phyloP scores from a whole-genome alignment of 2,113 vertebrate species.

The human region DNA sequence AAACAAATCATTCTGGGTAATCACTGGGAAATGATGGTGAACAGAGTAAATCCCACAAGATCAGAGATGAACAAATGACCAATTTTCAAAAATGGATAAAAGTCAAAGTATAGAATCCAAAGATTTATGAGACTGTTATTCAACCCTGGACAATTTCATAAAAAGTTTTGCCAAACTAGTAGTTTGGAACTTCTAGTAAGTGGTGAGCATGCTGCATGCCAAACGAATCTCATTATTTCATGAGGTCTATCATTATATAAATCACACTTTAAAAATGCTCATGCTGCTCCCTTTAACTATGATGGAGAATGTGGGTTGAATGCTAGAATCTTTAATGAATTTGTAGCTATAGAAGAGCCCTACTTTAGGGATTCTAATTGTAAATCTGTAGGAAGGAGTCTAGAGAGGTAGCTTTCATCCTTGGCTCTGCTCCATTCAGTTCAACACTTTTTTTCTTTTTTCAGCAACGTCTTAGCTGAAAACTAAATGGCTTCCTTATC shows the following conservation, averaged over 20 bases:
- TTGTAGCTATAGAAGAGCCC: neutral
- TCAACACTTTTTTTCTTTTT: neutral
- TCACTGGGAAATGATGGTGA: slow-evolving; percentile 32
- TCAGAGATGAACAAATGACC: neutral
- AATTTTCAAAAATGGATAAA: slow-evolving; percentile 6
- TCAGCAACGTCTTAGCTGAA: neutral
- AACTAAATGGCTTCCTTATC: slow-evolving; percentile 28
- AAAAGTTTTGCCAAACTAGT: neutral
- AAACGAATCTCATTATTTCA: neutral
- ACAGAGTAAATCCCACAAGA: neutral
- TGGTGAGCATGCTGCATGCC: neutral
- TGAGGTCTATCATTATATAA: neutral
- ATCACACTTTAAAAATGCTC: neutral
- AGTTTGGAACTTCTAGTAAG: neutral
- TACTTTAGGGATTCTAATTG: neutral
- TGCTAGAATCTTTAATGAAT: neutral
- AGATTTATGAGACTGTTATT: neutral
- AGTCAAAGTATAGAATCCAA: neutral
- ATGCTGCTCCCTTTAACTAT: neutral
- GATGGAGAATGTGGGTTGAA: neutral
- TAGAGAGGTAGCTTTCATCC: neutral
- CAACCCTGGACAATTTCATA: neutral
- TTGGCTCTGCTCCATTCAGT: neutral
- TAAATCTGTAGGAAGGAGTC: neutral
- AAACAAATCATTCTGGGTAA: slow-evolving; percentile 41